Base-by-base conservation (phyloP, 2,113 vertebrate genomes). In the Excalfactoria chinensis region DNA sequence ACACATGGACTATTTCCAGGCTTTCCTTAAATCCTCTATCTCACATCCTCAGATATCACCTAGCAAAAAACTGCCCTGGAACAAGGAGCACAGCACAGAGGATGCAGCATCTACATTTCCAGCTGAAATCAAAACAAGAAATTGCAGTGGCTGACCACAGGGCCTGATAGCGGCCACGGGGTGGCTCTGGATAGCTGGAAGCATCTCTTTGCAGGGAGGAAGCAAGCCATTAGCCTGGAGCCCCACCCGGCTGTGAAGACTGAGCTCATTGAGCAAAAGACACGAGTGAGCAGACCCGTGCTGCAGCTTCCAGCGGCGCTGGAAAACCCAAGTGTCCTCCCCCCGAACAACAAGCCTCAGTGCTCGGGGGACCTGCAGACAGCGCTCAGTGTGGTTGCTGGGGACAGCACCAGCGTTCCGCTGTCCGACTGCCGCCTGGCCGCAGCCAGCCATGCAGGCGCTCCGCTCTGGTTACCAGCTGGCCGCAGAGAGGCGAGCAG, bases 391-490 rank as follows among this genome's bases (percentile, higher is more conserved):
- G 1, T 5, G 23, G 64, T 62, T 70, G 66, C 59, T 6, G 46
- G 41, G 59, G n/a, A 40, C 64, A 2, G 1, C 0, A 5, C 34
- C 16, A 5, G 1, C 44, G 20, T 69, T 71, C 21, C 75, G 41
- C 34, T 64, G 82, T 28, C 43, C 18, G 73, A 40, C 26, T 34
- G 78, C 88, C 26, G 80, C 48, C 73, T 19, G 58, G 66, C 43
- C 28, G 1, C 82, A 84, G 72, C 49, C 90, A 91, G 79, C 73
- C 63, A 3, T 48, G 74, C 83, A 64, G 90, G 83, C 49, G 1
- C 78, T 89, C 58, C 17, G 64, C 93, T 95, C 86, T 0, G 1
- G 49, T 73, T 73, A 91, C 93, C 92, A 76, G 84, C 88, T 89
- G 89, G 69, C 87, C 19, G 4, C 86, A 64, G 88, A 66, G 58